Evolutionary conservation across 2,888 invertebrate species (phyloP), one percentile per base, ranked within the genome.

Genomic region (Hemistola chrysoprasaria): DNA sequence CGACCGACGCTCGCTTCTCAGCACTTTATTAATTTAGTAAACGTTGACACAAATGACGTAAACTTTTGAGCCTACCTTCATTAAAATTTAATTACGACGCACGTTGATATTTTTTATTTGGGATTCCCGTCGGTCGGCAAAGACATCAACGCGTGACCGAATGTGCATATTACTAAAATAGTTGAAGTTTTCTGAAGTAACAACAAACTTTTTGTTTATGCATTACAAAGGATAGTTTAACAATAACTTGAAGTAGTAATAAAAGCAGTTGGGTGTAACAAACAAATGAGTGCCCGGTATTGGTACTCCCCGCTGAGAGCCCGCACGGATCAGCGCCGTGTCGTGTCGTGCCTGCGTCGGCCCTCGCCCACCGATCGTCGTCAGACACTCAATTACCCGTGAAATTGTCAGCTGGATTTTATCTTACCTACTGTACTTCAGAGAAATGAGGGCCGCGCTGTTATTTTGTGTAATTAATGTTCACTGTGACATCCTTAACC

Each of bases 331-430:
- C 41, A 47, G 40, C 57, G 41, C 40, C 57, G n/a, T n/a, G n/a
- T n/a, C n/a, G n/a, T n/a, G n/a, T n/a, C n/a, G n/a, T n/a, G n/a
- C n/a, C n/a, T n/a, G n/a, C n/a, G n/a, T n/a, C n/a, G 16, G 38
- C 42, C 54, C 46, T 47, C 55, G 68, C 56, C 54, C 51, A 57
- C 49, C 62, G 63, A 71, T 64, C 70, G 67, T 67, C 77, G 72
- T 73, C 71, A 69, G 71, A 65, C 71, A 69, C 70, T 78, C 77
- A 79, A 79, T 84, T 84, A 78, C 72, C 76, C 80, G 73, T 83
- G 76, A 82, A 80, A 83, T 82, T 79, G 74, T 66, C 61, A 40
- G 47, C 47, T 35, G 42, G 47, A 47, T 53, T 50, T 48, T 38
- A 45, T 50, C 41, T 34, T 45, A 42, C 31, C 24, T 43, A 43